phyloP scores from a whole-genome alignment of 2,888 invertebrate species.

The Lepidocyrtinus sp. region DNA sequence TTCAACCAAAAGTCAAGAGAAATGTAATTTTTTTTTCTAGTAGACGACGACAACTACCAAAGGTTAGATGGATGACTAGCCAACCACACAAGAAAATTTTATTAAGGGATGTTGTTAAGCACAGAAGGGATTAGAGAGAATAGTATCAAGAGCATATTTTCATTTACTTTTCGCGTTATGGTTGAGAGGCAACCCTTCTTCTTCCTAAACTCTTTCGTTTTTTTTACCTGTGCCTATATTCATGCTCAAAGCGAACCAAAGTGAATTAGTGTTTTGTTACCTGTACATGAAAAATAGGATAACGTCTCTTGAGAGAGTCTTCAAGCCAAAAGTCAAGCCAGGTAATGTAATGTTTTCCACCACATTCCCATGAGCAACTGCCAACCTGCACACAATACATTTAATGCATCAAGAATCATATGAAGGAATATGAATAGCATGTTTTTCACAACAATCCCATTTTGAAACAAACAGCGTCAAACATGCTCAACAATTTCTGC shows the following conservation, averaged over 20 bases:
- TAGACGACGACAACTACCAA: not conserved
- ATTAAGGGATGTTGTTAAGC: not conserved
- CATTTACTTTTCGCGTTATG: not conserved
- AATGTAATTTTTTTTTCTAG: not conserved
- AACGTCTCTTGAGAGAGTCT: conserved; percentile 2
- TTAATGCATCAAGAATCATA: conserved; percentile 5
- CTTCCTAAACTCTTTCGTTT: too few species aligned
- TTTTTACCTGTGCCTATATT: not conserved
- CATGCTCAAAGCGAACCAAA: too few species aligned
- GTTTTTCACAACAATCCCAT: not conserved
- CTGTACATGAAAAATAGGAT: not conserved
- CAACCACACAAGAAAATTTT: not conserved
- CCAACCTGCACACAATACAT: not conserved
- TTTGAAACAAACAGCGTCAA: not conserved
- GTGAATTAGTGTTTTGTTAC: not conserved
- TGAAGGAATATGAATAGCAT: not conserved
- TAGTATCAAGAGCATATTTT: too few species aligned
- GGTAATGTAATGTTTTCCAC: not conserved
- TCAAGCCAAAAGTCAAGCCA: not conserved
- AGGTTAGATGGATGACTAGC: not conserved
- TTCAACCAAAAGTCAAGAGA: too few species aligned
- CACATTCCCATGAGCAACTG: conserved; percentile 4
- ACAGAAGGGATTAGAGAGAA: not conserved
- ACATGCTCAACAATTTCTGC: not conserved
- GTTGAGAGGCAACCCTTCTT: conserved; percentile 8